Conservation (phyloP, 92 coral and sea anemone species). For the Hydrozoanthus gracilis region DNA sequence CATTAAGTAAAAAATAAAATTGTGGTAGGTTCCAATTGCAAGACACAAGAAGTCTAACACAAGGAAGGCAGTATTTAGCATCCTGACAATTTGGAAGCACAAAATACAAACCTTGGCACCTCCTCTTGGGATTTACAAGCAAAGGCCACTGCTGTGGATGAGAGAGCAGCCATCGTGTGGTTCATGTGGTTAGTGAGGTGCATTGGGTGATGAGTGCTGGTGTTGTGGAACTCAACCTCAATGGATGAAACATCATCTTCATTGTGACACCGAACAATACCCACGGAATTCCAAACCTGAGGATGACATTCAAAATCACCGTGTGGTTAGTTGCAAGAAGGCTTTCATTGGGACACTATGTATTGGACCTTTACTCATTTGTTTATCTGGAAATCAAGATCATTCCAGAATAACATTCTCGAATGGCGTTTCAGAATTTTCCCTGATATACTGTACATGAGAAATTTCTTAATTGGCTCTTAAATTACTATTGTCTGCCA, state of each 20-base stretch:
- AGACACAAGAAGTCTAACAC: too few species aligned
- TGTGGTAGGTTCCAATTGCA: background rate
- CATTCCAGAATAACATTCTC: too few species aligned
- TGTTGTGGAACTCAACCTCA: conserved; percentile 95
- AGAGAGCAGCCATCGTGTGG: conserved; percentile 96
- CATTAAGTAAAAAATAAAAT: background rate
- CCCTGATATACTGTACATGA: too few species aligned
- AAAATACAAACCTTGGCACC: conserved; percentile 71
- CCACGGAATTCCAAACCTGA: conserved; percentile 96
- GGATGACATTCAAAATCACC: background rate
- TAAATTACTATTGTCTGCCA: too few species aligned
- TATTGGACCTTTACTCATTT: too few species aligned
- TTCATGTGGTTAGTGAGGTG: conserved; percentile 92
- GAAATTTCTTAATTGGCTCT: too few species aligned
- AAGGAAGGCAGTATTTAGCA: too few species aligned
- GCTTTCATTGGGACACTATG: too few species aligned
- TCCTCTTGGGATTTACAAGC: conserved; percentile 92
- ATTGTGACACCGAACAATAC: conserved; percentile 91
- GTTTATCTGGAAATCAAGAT: too few species aligned
- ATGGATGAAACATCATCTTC: conserved; percentile 96
- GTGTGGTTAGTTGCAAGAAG: too few species aligned
- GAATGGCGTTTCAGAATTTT: too few species aligned
- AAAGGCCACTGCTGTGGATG: conserved; percentile 82
- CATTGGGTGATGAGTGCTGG: conserved; percentile 90
- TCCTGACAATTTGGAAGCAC: background rate